Percentiles rank a stretch among this genome's conserved stretches.
Evolutionary conservation across 2,888 invertebrate species (phyloP).

Genomic region (Catocala fraxini): DNA sequence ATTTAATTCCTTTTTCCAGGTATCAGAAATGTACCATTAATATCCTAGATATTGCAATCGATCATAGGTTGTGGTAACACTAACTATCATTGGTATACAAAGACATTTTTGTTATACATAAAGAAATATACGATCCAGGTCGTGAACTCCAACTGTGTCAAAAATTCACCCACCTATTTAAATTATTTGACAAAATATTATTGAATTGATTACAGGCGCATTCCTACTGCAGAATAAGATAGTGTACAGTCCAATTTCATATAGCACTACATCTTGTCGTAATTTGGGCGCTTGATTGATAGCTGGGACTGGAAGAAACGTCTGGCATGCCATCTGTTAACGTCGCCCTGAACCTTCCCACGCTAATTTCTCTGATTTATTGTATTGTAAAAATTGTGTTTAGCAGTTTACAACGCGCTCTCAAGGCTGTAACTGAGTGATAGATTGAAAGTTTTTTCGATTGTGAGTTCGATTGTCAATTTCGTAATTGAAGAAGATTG

Average conservation of each 20-base stretch:
- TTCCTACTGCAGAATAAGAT: conserved; percentile 22
- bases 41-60: too few relatives aligned
- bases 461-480: too few relatives aligned
- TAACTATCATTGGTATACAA: too few relatives aligned
- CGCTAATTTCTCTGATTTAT: conserved; percentile 53
- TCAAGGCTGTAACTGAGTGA: too few relatives aligned
- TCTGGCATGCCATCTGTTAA: conserved; percentile 47
- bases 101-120: too few relatives aligned
- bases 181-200: not conserved
- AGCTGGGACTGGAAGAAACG: conserved; percentile 9
- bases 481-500: too few relatives aligned
- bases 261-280: conserved; percentile 43
- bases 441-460: too few relatives aligned
- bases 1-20: too few relatives aligned
- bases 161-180: not conserved
- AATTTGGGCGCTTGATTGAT: conserved; percentile 49
- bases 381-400: conserved; percentile 34
- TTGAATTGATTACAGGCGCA: conserved; percentile 35
- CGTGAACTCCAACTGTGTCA: not conserved
- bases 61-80: too few relatives aligned
- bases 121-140: too few relatives aligned
- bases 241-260: conserved; percentile 49
- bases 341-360: conserved; percentile 36
- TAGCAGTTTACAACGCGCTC: not conserved
- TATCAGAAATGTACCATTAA: too few relatives aligned